phyloP scores from a whole-genome alignment of 2,113 vertebrate genomes.

The Tricholaema leucomelas region DNA sequence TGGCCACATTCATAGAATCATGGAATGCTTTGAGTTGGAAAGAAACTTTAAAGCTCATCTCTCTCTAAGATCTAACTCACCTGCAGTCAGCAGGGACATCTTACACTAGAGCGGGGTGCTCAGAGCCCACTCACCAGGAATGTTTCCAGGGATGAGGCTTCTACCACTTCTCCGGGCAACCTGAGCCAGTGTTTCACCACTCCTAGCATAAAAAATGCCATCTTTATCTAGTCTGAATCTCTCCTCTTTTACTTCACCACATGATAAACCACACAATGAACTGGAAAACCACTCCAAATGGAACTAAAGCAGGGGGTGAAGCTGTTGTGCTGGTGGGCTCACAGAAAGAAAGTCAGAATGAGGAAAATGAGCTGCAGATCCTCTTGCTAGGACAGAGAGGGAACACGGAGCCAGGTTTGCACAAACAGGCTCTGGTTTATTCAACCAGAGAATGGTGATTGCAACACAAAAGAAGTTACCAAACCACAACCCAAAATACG shows the following conservation, averaged over 20 bases:
- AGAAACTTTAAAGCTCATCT: background rate
- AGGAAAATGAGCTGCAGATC: background rate
- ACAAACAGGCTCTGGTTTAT: background rate
- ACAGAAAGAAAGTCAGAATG: background rate
- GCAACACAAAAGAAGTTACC: background rate
- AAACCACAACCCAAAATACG: background rate
- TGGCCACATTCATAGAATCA: background rate
- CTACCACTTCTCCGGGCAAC: background rate
- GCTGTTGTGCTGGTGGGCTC: fast-evolving
- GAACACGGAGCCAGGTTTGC: background rate
- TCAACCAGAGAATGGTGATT: background rate
- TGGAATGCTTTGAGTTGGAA: background rate
- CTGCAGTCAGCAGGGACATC: background rate
- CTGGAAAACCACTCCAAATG: background rate
- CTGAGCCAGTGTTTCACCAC: background rate
- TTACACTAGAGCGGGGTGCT: background rate
- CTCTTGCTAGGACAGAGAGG: fast-evolving
- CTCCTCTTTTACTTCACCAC: background rate
- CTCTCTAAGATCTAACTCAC: background rate
- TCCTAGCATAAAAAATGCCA: background rate
- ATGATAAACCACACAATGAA: background rate
- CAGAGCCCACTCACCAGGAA: fast-evolving
- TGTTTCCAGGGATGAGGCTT: background rate
- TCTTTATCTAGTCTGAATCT: background rate
- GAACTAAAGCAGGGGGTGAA: background rate